These are phyloP conservation scores for Ctenomys sociabilis DNA, from an alignment of 2,113 vertebrate genomes.

Conservation along the genomic window DNA sequence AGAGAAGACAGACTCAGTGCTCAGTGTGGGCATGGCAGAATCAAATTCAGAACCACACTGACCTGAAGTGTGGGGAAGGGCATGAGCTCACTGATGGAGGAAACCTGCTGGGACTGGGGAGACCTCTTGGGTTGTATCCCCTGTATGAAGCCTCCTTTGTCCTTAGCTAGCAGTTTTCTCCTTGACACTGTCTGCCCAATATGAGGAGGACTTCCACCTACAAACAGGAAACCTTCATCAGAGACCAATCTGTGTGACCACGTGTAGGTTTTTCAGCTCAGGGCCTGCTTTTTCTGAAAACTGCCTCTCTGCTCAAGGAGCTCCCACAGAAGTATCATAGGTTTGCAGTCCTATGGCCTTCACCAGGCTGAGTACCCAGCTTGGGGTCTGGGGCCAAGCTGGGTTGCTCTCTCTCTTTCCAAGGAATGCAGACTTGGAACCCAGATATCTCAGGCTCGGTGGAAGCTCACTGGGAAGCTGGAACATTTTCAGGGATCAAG, in stretches of 20 bases:
- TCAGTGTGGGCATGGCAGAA: background rate
- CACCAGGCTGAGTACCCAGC: no score
- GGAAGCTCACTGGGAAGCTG: background rate
- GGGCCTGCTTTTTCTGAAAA: conserved; percentile 19
- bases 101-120: background rate
- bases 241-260: background rate
- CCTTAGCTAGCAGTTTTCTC: background rate
- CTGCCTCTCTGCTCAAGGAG: background rate
- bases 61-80: background rate
- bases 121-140: background rate
- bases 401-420: background rate
- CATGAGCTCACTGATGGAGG: background rate
- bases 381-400: background rate
- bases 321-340: background rate
- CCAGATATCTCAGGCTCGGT: background rate
- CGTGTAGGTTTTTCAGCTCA: background rate
- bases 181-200: background rate
- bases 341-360: background rate
- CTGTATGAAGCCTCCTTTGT: background rate
- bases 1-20: background rate
- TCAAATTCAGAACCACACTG: background rate
- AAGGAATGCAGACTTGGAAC: background rate
- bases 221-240: background rate
- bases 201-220: background rate
- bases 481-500: background rate